Conservation (phyloP, 2,888 invertebrate species). For the Anodontia alba region DNA sequence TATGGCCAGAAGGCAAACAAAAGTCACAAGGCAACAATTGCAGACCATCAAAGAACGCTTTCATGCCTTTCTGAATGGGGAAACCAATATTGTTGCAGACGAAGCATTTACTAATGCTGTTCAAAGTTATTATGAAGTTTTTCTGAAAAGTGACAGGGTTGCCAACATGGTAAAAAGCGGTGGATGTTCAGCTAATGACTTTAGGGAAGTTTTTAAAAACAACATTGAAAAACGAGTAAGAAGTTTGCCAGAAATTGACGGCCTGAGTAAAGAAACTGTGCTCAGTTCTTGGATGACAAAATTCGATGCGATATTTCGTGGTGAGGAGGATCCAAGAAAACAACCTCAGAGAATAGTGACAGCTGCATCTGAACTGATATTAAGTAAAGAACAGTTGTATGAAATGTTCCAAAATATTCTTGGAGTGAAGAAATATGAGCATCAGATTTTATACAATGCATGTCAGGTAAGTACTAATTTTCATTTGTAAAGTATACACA, state of each 20-base stretch:
- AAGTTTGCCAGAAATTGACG: constrained; percentile 99
- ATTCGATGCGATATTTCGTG: constrained; percentile 97
- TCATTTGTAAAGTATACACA: not conserved
- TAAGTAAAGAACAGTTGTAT: constrained; percentile 99
- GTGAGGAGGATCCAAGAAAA: constrained; percentile 86
- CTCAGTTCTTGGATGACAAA: constrained; percentile 99
- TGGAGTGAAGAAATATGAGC: constrained; percentile 99
- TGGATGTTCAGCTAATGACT: constrained; percentile 99
- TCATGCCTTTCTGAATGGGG: constrained; percentile 97
- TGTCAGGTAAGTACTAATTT: constrained; percentile 89
- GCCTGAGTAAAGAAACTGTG: constrained; percentile 99
- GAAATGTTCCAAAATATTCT: constrained; percentile 99
- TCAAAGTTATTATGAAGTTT: constrained; percentile 92
- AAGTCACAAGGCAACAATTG: constrained; percentile 97
- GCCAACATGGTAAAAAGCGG: constrained; percentile 98
- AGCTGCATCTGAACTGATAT: constrained; percentile 90
- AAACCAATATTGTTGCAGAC: constrained; percentile 88
- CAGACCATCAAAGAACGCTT: constrained; percentile 97
- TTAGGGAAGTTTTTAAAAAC: constrained; percentile 98
- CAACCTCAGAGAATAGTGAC: constrained; percentile 88
- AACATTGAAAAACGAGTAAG: constrained; percentile 99
- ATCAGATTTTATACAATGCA: constrained; percentile 99
- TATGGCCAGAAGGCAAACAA: constrained; percentile 97
- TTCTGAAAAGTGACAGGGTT: constrained; percentile 98
- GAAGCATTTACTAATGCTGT: constrained; percentile 98